Evolutionary conservation across 2,888 invertebrate genomes (phyloP).

Genomic region (Octonoba sinensis): DNA sequence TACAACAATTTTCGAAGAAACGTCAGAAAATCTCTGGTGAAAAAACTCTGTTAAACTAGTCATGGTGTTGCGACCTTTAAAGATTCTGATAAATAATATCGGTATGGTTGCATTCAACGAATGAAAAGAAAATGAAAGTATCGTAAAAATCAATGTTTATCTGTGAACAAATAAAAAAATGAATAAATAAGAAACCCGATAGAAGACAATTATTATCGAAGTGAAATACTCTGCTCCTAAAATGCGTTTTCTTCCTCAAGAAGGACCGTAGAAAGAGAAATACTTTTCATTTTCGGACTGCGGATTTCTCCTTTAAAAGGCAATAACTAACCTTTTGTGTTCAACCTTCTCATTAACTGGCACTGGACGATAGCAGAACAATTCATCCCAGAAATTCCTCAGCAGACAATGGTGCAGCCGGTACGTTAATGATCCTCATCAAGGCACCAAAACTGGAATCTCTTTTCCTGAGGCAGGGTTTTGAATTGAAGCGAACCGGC

Average conservation of each 20-base stretch:
- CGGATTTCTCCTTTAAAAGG: slow-evolving; percentile 12
- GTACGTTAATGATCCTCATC: slow-evolving; percentile 44
- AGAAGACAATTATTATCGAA: too few relatives aligned
- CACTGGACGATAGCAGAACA: background rate
- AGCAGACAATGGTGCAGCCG: slow-evolving; percentile 24
- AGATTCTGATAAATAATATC: too few relatives aligned
- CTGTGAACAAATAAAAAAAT: too few relatives aligned
- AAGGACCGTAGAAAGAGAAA: slow-evolving; percentile 26
- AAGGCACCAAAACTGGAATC: slow-evolving; percentile 7
- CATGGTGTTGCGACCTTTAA: too few relatives aligned
- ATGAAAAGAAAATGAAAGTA: too few relatives aligned
- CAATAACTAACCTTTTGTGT: slow-evolving; percentile 43
- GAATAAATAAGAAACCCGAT: too few relatives aligned
- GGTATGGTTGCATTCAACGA: too few relatives aligned
- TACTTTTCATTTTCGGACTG: slow-evolving; percentile 22
- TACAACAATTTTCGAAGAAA: too few relatives aligned
- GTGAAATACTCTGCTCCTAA: background rate
- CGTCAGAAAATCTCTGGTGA: too few relatives aligned
- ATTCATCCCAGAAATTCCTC: slow-evolving; percentile 9
- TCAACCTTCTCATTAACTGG: slow-evolving; percentile 45
- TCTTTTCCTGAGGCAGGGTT: slow-evolving; percentile 23
- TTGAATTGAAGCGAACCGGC: slow-evolving; percentile 10
- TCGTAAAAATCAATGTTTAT: too few relatives aligned
- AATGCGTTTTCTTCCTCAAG: slow-evolving; percentile 33
- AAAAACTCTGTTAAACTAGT: too few relatives aligned